phyloP scores from a whole-genome alignment of 2,113 vertebrate species.

The Bothrops jararaca region DNA sequence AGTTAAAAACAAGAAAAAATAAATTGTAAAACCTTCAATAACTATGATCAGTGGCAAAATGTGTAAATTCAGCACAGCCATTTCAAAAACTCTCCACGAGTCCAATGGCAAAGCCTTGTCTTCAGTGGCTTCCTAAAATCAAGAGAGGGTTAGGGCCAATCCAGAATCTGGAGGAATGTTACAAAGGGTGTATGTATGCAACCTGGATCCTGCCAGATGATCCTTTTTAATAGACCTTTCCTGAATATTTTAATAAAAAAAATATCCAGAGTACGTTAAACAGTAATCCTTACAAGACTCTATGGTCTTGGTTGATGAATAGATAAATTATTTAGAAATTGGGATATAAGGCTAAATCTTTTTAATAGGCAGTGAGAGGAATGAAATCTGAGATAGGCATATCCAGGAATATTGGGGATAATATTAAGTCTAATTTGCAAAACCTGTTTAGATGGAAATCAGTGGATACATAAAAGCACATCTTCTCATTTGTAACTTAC shows the following conservation, averaged over 20 bases:
- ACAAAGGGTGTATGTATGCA: not conserved
- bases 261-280: not conserved
- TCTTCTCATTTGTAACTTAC: not conserved
- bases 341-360: not conserved
- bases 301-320: not conserved
- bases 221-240: not conserved
- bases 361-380: not conserved
- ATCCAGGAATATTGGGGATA: not conserved
- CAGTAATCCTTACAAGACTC: not conserved
- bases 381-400: not conserved
- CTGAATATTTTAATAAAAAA: not conserved
- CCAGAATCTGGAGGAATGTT: not conserved
- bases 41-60: not conserved
- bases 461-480: not conserved
- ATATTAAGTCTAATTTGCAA: not conserved
- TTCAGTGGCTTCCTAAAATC: not conserved
- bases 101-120: not conserved
- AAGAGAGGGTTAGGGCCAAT: not conserved
- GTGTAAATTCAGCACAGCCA: not conserved
- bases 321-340: not conserved
- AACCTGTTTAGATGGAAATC: not conserved
- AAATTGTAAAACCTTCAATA: not conserved
- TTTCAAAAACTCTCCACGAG: not conserved
- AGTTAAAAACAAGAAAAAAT: not conserved
- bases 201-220: not conserved